Conservation (phyloP, 2,888 invertebrate species). For the Archips crataeganus region DNA sequence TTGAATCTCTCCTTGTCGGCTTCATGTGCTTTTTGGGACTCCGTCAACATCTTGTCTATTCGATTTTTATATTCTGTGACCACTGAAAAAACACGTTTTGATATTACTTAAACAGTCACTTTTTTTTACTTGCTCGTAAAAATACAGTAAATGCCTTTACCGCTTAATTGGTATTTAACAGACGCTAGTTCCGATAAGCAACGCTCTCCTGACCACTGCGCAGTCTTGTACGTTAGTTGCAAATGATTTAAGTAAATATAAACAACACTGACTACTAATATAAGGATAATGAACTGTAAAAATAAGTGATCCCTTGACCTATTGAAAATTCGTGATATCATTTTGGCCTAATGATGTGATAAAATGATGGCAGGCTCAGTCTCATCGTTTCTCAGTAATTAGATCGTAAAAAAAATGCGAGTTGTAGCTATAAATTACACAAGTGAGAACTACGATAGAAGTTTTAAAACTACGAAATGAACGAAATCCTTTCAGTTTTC, state of each 20-base stretch:
- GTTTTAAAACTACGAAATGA: not conserved
- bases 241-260: slow-evolving; percentile 66
- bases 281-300: slow-evolving; percentile 52
- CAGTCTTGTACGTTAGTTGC: slow-evolving; percentile 60
- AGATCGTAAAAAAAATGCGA: not conserved
- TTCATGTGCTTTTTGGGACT: slow-evolving; percentile 66
- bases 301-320: slow-evolving; percentile 58
- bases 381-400: not conserved
- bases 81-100: slow-evolving; percentile 56
- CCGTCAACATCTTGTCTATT: slow-evolving; percentile 71
- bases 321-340: slow-evolving; percentile 50
- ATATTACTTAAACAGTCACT: not conserved
- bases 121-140: not conserved
- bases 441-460: not conserved
- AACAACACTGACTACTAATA: slow-evolving; percentile 52
- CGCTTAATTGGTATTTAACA: slow-evolving; percentile 72
- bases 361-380: not conserved
- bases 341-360: slow-evolving; percentile 39
- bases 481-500: not conserved
- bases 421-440: not conserved
- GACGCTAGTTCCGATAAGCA: slow-evolving; percentile 71
- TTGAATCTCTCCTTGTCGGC: slow-evolving; percentile 66
- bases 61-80: slow-evolving; percentile 75
- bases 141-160: slow-evolving; percentile 49
- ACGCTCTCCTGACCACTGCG: slow-evolving; percentile 62